A percentile compares a stretch with the other conserved stretches of the same genome.
Conservation (phyloP, 2,888 invertebrate species). For the Nomada fucata region DNA sequence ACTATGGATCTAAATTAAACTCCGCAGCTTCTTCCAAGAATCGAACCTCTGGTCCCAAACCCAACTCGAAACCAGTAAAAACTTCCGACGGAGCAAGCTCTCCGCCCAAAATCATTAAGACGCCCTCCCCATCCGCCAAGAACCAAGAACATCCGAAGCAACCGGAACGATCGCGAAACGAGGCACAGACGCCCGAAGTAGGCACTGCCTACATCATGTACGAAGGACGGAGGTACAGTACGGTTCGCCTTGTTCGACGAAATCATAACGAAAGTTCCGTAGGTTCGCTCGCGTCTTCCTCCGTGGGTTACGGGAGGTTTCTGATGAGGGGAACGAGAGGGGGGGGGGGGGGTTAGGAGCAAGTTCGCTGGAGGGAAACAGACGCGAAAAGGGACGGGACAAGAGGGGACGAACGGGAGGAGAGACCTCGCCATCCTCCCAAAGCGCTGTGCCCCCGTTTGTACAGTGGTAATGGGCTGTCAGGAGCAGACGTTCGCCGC, state of each 20-base stretch:
- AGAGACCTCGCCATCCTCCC: slow-evolving; percentile 68
- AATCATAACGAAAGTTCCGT: slow-evolving; percentile 18
- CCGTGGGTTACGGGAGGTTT: background rate
- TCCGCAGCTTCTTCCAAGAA: background rate
- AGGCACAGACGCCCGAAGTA: no score
- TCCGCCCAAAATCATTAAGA: no score
- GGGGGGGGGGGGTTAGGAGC: slow-evolving; percentile 5
- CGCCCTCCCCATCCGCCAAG: no score
- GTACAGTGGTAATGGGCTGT: slow-evolving; percentile 84
- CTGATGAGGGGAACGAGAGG: no score
- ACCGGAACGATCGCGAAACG: no score
- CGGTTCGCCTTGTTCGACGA: slow-evolving; percentile 24
- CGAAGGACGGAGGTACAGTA: background rate
- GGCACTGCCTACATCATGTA: no score
- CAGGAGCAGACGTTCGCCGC: slow-evolving; percentile 80
- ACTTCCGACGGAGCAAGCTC: no score
- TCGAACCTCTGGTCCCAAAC: no score
- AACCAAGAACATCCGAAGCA: no score
- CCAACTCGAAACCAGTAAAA: no score
- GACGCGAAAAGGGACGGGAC: slow-evolving; percentile 8
- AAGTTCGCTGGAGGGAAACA: slow-evolving; percentile 17
- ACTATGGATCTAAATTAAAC: no score
- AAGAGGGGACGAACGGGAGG: slow-evolving; percentile 39
- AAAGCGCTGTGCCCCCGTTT: slow-evolving; percentile 73
- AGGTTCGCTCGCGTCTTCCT: slow-evolving; percentile 34